Percentiles rank a stretch among this genome's conserved stretches.
Conservation (phyloP, 2,888 invertebrate species). For the Cataglyphis rosenhaueri region DNA sequence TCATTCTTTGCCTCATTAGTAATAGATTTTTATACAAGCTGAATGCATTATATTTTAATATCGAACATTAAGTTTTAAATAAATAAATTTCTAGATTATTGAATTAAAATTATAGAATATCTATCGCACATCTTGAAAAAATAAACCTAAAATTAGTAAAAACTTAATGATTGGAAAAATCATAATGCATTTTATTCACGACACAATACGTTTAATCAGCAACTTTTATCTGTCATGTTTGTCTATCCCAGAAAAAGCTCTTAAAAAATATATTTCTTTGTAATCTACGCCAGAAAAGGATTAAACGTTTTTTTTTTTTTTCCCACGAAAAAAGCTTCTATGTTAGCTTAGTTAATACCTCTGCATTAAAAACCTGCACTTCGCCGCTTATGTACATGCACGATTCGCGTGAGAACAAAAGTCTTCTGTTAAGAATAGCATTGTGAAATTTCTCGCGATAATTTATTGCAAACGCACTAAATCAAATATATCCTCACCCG, state of each 20-base stretch:
- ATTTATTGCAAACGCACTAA: conserved; percentile 5
- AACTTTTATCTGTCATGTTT: not conserved
- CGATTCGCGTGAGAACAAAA: conserved; percentile 30
- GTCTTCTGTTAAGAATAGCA: not conserved
- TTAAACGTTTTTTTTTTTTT: conserved; percentile 9
- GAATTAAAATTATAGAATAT: not conserved
- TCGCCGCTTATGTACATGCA: conserved; percentile 5
- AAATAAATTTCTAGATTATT: not conserved
- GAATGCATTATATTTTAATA: not conserved
- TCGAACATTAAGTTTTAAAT: not conserved
- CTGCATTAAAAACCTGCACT: conserved; percentile 27
- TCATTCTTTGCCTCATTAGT: not conserved
- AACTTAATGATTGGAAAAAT: not conserved
- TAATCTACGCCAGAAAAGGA: conserved; percentile 12
- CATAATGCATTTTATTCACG: not conserved
- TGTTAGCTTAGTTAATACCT: conserved; percentile 3
- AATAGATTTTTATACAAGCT: not conserved
- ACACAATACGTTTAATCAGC: not conserved
- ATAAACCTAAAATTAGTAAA: not conserved
- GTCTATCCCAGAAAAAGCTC: not conserved
- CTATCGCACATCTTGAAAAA: not conserved
- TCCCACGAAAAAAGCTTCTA: not conserved
- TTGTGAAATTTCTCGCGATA: conserved; percentile 19
- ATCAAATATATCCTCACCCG: conserved; percentile 11
- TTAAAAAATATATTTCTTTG: conserved; percentile 14